Evolutionary conservation across 2,888 invertebrate species (phyloP).

Genomic region (Acleris cristana): DNA sequence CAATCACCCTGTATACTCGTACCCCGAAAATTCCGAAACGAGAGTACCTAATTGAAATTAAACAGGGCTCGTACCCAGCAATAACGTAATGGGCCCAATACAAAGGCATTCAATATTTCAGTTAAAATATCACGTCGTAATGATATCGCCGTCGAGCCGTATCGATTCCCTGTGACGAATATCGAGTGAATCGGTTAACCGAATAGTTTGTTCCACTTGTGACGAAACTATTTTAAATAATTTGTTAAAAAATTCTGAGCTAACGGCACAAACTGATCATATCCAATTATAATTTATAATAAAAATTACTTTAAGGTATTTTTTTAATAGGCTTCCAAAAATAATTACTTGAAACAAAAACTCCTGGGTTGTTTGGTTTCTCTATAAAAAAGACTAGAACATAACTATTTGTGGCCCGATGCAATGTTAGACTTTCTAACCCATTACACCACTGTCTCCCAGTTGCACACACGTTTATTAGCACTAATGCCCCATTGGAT

Average conservation of each 20-base stretch:
- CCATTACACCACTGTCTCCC: too few relatives aligned
- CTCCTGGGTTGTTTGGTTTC: too few relatives aligned
- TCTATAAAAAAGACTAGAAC: too few relatives aligned
- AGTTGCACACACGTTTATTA: too few relatives aligned
- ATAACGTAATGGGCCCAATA: constrained; percentile 61
- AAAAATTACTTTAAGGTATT: too few relatives aligned
- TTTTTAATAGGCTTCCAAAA: too few relatives aligned
- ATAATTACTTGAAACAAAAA: too few relatives aligned
- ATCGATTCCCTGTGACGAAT: constrained; percentile 57
- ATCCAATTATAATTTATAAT: too few relatives aligned
- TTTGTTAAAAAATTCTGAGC: too few relatives aligned
- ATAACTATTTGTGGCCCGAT: too few relatives aligned
- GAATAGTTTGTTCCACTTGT: constrained; percentile 42
- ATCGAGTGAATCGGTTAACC: constrained; percentile 44
- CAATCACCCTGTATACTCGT: constrained; percentile 49
- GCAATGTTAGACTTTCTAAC: too few relatives aligned
- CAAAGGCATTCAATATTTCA: constrained; percentile 49
- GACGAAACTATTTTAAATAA: constrained; percentile 13
- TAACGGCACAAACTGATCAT: neutral
- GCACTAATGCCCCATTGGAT: too few relatives aligned
- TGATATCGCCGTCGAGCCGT: constrained; percentile 41
- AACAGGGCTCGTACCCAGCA: constrained; percentile 55
- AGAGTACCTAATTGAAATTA: constrained; percentile 70
- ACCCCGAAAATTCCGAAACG: constrained; percentile 42
- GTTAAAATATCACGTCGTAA: constrained; percentile 64